Evolutionary conservation across 2,797 vertebrate genomes (phyloP), one percentile per base, ranked within the genome.

Genomic region (Chrosomus eos): DNA sequence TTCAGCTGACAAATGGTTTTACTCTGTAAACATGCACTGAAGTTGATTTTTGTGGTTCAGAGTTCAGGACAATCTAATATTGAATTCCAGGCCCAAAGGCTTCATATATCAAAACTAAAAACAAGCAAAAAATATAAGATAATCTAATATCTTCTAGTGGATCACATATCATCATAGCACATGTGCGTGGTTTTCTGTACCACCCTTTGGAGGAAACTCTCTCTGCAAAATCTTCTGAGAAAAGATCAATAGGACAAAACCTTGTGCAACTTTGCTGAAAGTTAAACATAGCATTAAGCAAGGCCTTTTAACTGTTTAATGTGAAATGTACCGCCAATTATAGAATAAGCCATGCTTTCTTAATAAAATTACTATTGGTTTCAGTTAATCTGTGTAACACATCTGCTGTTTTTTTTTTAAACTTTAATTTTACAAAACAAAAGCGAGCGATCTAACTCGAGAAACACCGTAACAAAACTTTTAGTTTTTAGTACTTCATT

Each of bases 1-100:
- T 88, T 80, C 60, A 86, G 45, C 83, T 84, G 75, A 82, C 62
- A 76, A 86, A 87, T 76, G 78, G 38, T 77, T 77, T 85, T 51
- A 81, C 79, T 78, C 10, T 40, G 10, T 23, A 36, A 19, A 75
- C 55, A 85, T 48, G 77, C 66, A 74, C 48, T 67, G 71, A 28
- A n/a, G 72, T 18, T 31, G 67, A 23, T 33, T 67, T 18, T 21
- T 75, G 70, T 60, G 70, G 81, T 79, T 80, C 33, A 53, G 26
- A 36, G 18, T 72, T 26, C 67, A 66, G 75, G 76, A 14, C 9
- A 31, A 40, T 86, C 43, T 48, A 31, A 78, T 72, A 80, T 58
- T 68, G 21, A 74, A 58, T 64, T 87, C 9, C 2, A 66, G 31
- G 9, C 13, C 43, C 40, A 31, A 3, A 68, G 18, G 26, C 31